Evolutionary conservation across 2,797 vertebrate genomes (phyloP).

Genomic region (Monodelphis domestica): DNA sequence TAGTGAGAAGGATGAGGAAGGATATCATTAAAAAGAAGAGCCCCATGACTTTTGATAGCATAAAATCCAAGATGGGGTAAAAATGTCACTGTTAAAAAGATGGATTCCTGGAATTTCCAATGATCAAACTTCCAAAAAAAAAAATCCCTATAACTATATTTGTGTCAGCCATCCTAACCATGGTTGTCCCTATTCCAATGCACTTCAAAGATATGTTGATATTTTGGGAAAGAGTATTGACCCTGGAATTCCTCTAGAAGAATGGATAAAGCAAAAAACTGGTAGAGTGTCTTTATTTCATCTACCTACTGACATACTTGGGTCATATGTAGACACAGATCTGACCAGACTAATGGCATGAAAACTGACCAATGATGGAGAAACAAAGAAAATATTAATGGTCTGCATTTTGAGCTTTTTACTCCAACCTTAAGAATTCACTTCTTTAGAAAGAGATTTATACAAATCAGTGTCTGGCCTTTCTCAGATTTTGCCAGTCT

Average conservation of each 20-base stretch:
- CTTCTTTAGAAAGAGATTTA: neutral
- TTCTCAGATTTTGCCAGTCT: neutral
- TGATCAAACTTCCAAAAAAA: constrained; percentile 96
- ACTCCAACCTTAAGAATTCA: neutral
- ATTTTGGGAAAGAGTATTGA: constrained; percentile 88
- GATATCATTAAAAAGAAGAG: constrained; percentile 98
- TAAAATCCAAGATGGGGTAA: constrained; percentile 95
- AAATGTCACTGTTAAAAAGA: constrained; percentile 97
- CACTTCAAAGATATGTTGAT: constrained; percentile 97
- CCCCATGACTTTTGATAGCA: constrained; percentile 95
- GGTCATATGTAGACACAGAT: constrained; percentile 88
- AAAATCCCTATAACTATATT: constrained; percentile 95
- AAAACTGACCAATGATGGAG: constrained; percentile 85
- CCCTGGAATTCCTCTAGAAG: constrained; percentile 87
- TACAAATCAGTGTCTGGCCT: neutral
- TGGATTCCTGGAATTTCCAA: constrained; percentile 96
- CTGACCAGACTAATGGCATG: constrained; percentile 91
- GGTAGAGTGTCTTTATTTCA: constrained; percentile 63
- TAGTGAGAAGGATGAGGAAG: constrained; percentile 96
- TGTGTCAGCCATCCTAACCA: constrained; percentile 95
- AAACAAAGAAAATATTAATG: neutral
- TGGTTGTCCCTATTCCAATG: constrained; percentile 95
- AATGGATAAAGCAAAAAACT: constrained; percentile 77
- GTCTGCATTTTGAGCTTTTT: neutral
- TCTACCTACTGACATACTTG: constrained; percentile 88